Evolutionary conservation across 2,888 invertebrate species (phyloP).

Genomic region (Cotesia congregata): DNA sequence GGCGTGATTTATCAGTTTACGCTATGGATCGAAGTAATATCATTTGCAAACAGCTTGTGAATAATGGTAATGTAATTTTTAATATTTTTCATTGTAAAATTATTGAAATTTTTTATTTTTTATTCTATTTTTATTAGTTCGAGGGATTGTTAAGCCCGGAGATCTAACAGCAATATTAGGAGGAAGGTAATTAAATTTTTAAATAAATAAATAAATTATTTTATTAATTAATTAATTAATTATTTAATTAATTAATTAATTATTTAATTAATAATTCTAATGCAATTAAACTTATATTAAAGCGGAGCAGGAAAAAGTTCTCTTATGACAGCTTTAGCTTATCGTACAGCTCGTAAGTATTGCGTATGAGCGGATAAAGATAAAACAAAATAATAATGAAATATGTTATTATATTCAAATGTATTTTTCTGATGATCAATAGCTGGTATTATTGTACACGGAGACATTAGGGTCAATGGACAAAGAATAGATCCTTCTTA

Average conservation of each 20-base stretch:
- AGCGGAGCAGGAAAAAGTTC: slow-evolving; percentile 94
- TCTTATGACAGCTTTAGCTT: slow-evolving; percentile 86
- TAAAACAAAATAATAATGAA: neutral
- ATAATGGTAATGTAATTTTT: slow-evolving; percentile 74
- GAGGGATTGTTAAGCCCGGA: slow-evolving; percentile 86
- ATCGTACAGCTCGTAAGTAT: slow-evolving; percentile 79
- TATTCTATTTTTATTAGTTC: slow-evolving; percentile 73
- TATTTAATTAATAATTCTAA: neutral
- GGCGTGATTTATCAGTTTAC: slow-evolving; percentile 85
- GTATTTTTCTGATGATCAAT: slow-evolving; percentile 25
- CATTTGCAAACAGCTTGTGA: slow-evolving; percentile 81
- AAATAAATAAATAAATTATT: neutral
- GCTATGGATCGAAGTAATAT: slow-evolving; percentile 69
- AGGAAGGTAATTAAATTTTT: slow-evolving; percentile 76
- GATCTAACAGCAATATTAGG: slow-evolving; percentile 88
- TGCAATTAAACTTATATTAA: slow-evolving; percentile 51
- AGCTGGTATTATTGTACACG: slow-evolving; percentile 82
- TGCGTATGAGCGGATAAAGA: neutral
- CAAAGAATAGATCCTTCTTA: slow-evolving; percentile 77
- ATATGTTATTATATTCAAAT: neutral
- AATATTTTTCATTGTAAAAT: neutral
- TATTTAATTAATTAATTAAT: too few relatives aligned
- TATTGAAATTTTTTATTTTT: slow-evolving; percentile 15
- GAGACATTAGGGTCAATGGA: slow-evolving; percentile 87
- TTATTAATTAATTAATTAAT: too few relatives aligned